Base-by-base conservation (phyloP, 2,797 vertebrate species). In the Gallinago nigripennis region DNA sequence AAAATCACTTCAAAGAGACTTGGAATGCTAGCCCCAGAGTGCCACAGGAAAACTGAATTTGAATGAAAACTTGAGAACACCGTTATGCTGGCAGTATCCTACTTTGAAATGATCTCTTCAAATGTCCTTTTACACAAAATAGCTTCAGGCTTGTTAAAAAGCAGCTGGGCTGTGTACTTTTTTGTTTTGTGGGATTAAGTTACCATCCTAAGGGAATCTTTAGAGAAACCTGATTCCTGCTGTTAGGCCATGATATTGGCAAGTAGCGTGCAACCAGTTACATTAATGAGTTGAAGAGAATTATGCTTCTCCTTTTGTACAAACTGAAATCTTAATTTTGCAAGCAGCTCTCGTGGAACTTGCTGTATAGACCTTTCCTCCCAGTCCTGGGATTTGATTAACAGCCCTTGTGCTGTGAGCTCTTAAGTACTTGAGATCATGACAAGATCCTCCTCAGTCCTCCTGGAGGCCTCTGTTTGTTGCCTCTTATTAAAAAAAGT, bases 351-450 rank as follows among this genome's bases (percentile, higher is more conserved):
- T 79, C 13, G 3, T 60, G 51, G 43, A 91, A 77, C 24, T 84
- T 72, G 25, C 54, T 51, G 35, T 51, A 17, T 68, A 75, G 63
- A 68, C 35, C 11, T 89, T 85, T 72, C 58, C 28, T 87, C 28
- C 35, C 78, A 70, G 56, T 51, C 16, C 51, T 85, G 71, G 92
- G 86, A 68, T 94, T 77, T 89, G 81, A 82, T 93, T 92, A 94
- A 85, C 71, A 85, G n/a, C 78, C 51, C 48, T 72, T 66, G 30
- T 91, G 56, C 94, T 90, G 33, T 65, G 43, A 86, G 54, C 54
- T 45, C 46, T 88, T 69, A 90, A 88, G 63, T 72, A 86, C 60
- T 91, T 91, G 50, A 87, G 86, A 86, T 85, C 71, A 63, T 24
- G 53, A 69, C 73, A 90, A 81, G 86, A 90, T 88, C 94, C 24